Base-by-base conservation (phyloP, 2,797 vertebrate genomes). In the Myotis pilosus region DNA sequence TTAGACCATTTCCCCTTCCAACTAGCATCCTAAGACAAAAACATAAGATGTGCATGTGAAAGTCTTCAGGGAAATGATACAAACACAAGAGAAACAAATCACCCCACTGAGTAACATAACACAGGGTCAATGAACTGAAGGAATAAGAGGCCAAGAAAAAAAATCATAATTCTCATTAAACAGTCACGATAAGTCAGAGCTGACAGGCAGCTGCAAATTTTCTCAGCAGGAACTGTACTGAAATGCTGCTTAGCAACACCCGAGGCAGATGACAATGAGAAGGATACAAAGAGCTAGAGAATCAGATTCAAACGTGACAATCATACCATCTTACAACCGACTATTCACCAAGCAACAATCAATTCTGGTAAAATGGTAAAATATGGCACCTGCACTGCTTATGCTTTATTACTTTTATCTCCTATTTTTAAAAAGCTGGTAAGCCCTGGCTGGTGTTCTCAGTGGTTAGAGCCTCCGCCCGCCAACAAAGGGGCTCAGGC, bases 191-290 rank as follows among this genome's bases (percentile, higher is more conserved):
- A 89, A 95, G 95, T 92, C 92, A 90, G 88, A 81, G 79, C 94
- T 97, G 94, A 96, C 92, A 96, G 94, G 93, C 95, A 95, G 95
- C 93, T 95, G 97, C 95, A 97, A 95, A 94, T 91, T 78, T 96
- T 94, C 96, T 95, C 96, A 97, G 95, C 95, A 57, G 96, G 97
- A 96, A 90, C 68, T 83, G 62, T 20, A 83, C 88, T 60, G 92
- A 96, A 94, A 93, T 51, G 95, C 97, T 97, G 97, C 97, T 96
- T 97, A 95, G 97, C 95, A 97, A 97, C 96, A 95, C 47, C 25
- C 3, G 0, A 93, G 91, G 92, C 95, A 91, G 92, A 95, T 74
- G 93, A 94, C 90, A 97, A 89, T 62, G 94, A 95, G n/a, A 28
- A 74, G 23, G 13, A 74, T 60, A 97, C 92, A 95, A 94, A 96